Evolutionary conservation across 2,888 invertebrate genomes (phyloP), one percentile per base, ranked within the genome.

Genomic region (Hyppa rectilinea): DNA sequence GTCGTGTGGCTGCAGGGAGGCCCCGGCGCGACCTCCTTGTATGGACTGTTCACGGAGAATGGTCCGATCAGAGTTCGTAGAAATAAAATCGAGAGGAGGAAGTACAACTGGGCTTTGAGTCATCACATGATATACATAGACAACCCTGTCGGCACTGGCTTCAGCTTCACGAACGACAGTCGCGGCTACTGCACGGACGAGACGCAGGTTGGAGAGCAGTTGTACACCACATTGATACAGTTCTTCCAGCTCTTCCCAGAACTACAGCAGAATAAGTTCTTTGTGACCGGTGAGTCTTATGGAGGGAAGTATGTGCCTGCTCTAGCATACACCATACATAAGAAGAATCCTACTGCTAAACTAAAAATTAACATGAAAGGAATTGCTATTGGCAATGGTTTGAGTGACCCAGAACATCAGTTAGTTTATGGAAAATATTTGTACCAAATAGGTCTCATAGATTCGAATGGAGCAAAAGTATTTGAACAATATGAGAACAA

Each of bases 81-180:
- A 23, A 85, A 85, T 4, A 92, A 87, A 84, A 91, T 97, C 62
- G 94, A 96, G 79, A 93, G 96, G 78, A 96, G 98, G 50, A 96
- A 97, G 83, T 97, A 97, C 84, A 97, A 97, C 12, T 99, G 99
- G 99, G 97, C 97, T 67, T 93, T 96, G 50, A 97, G 97, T 14
- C 98, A 98, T 90, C 97, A 97, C 83, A 92, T 99, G 52, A 96
- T 99, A 66, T 99, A 98, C 90, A 98, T 99, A 68, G 99, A 99
- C 91, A 99, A 98, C 92, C 99, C 99, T 0, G 99, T 98, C 0
- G 98, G 99, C 2, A 98, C 98, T 3, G 99, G 99, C 0, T 99
- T 97, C 89, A 99, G 99, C 92, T 99, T 98, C 87, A 98, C 99
- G 0, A 96, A 97, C 5, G 92, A 96, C 67, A 97, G 97, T 29